Evolutionary conservation across 2,888 invertebrate genomes (phyloP).

Genomic region (Corythucha ciliata): DNA sequence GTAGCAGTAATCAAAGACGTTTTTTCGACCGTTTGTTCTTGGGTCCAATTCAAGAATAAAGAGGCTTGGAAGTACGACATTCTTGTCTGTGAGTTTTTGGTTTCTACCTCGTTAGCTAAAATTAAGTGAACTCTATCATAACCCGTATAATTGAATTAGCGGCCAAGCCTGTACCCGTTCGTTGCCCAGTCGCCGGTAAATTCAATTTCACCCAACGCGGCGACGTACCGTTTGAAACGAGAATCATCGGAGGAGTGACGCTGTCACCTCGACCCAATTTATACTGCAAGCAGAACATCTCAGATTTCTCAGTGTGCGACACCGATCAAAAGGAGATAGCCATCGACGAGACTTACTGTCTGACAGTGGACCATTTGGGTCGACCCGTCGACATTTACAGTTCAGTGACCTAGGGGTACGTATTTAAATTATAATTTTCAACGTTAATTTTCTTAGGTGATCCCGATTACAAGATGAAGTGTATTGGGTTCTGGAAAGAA

Average conservation of each 20-base stretch:
- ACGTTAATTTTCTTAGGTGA: conserved; percentile 49
- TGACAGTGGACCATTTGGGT: conserved; percentile 92
- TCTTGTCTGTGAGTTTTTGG: conserved; percentile 54
- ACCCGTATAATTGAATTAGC: too few relatives aligned
- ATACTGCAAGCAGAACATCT: conserved; percentile 85
- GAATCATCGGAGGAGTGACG: conserved; percentile 93
- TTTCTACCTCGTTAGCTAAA: too few relatives aligned
- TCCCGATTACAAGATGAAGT: conserved; percentile 93
- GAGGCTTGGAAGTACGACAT: conserved; percentile 81
- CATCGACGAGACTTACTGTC: conserved; percentile 90
- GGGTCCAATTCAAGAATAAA: conserved; percentile 82
- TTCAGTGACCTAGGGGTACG: too few relatives aligned
- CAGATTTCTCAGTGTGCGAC: conserved; percentile 92
- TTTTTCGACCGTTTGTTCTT: conserved; percentile 87
- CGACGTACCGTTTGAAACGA: conserved; percentile 82
- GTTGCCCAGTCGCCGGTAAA: conserved; percentile 94
- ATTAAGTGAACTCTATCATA: too few relatives aligned
- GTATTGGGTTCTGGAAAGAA: conserved; percentile 96
- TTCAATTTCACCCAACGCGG: conserved; percentile 87
- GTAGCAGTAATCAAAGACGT: conserved; percentile 80
- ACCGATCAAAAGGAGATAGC: conserved; percentile 88
- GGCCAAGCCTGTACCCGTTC: conserved; percentile 81
- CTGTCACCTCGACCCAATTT: conserved; percentile 85
- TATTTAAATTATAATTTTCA: too few relatives aligned
- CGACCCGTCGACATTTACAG: conserved; percentile 92